Evolutionary conservation across 2,113 vertebrate species (phyloP), one percentile per base, ranked within the genome.

Genomic region (Elachura formosa): DNA sequence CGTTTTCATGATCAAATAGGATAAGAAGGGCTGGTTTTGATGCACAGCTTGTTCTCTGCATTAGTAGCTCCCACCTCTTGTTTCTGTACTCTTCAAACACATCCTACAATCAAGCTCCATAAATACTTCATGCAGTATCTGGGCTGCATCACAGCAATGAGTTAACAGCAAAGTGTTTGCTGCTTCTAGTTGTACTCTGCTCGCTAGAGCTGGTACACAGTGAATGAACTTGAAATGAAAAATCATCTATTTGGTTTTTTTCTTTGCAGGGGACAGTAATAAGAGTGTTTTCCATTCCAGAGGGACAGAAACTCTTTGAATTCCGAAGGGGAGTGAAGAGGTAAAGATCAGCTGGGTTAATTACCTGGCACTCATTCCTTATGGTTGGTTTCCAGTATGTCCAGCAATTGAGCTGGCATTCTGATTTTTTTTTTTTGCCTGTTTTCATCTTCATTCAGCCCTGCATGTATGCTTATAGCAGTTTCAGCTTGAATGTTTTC

Each of bases 281-380:
- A 79, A 98, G 99, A 55, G 99, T 99, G 76, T 99, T 99, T 98
- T 99, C 99, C 91, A 99, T 99, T 98, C 99, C 99, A 96, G 99
- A 99, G 88, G 99, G 99, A 93, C 99, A 99, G 97, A 99, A 99
- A 95, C 98, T 99, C 81, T 99, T 99, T 95, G 99, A 99, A 98
- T 99, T 99, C 97, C 98, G 99, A 85, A 98, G 99, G 95, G 99
- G 99, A 95, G 99, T 99, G 66, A 99, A 99, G 95, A 99, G 99
- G 99, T 99, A 97, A 96, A 52, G 62, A 90, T 58, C 15, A n/a
- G 2, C 34, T 41, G 25, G 24, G 51, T 61, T 72, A 33, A 54
- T 87, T n/a, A 24, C 7, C 21, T n/a, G 26, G 33, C n/a, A 4
- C 43, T 73, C 9, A 3, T 89, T 74, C 67, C 20, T 33, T 82